Base-by-base conservation (phyloP, 2,797 vertebrate genomes). In the Coregonus sp. region DNA sequence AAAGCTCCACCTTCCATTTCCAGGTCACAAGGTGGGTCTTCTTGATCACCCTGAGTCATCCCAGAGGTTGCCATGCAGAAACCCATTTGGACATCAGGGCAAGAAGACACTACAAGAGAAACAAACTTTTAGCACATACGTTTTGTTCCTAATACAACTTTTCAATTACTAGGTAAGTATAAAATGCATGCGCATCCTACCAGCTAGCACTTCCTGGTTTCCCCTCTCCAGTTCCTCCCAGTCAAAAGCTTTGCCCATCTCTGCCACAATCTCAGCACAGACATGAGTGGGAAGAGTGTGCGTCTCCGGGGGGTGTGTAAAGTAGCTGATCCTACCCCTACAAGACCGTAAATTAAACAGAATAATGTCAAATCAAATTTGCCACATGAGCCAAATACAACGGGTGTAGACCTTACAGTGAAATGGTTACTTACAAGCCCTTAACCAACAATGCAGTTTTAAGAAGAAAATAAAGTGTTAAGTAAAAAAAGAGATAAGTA, bases 191-290 rank as follows among this genome's bases (percentile, higher is more conserved):
- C 33, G 3, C 11, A 33, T 7, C 67, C 80, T 89, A 95, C 96
- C 92, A 81, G 94, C 95, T 83, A 98, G 93, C 75, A 94, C 93
- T 65, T 96, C 94, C 79, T 92, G 92, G 74, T 97, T 97, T 82
- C 95, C 96, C 31, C 94, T 95, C 81, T 97, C 96, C 25, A 96
- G 92, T 75, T 96, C 94, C 33, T 97, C 96, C 90, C 96, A 96
- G 87, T 98, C 95, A 80, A 98, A 98, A 16, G 96, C 95, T 88
- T 96, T 95, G 3, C 96, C 95, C 96, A 98, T 97, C 87, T 97
- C 95, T 1, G 94, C 90, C 52, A 97, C 94, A 1, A 98, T 97
- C 90, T 96, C 95, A 6, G 96, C 96, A 33, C 95, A 97, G 85
- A 98, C 90, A 63, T 98, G 96, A 4, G 94, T 93, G 40, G 97